Base-by-base conservation (phyloP, 2,113 vertebrate species). In the Eublepharis macularius region DNA sequence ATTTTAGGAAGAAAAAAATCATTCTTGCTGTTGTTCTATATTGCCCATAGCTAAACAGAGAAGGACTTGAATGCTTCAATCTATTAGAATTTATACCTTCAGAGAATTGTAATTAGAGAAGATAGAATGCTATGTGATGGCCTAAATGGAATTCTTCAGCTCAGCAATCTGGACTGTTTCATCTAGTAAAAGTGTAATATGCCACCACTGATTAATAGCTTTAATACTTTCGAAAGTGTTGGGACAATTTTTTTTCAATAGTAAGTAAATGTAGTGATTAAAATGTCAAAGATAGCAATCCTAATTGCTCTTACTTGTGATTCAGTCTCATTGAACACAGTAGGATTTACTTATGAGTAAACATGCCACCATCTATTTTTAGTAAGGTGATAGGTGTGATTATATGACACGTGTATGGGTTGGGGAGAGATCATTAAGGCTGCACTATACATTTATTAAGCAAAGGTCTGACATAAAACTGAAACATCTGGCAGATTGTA, bases 81-180 rank as follows among this genome's bases (percentile, higher is more conserved):
- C 57, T 82, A 76, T 88, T 90, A 73, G 45, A 86, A 82, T 88
- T 81, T 86, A 86, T 87, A 91, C 83, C 80, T 78, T 19, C 63
- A 5, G 10, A 77, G 81, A 90, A 75, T 34, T 86, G 76, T 66
- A 88, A 84, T 77, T 91, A 68, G 65, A 90, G 72, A 89, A 85
- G 41, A 85, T 89, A 87, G 34, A 83, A 87, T 36, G 36, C 45
- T 34, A 8, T 43, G 32, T 79, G 47, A 63, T 90, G 1, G 54
- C 63, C 60, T 11, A 7, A 51, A 81, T 92, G 82, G 45, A 81
- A 65, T 82, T 6, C 86, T 26, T 81, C 72, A 88, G 11, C 63
- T 49, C 39, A 88, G 83, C 41, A 4, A 32, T 82, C 88, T 84
- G 82, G 85, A 83, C 49, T 81, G 26, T 82, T 83, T 29, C 72